These are phyloP conservation scores for Drosophila kikkawai DNA, from an alignment of 1,140 invertebrate species.

Conservation along the genomic window DNA sequence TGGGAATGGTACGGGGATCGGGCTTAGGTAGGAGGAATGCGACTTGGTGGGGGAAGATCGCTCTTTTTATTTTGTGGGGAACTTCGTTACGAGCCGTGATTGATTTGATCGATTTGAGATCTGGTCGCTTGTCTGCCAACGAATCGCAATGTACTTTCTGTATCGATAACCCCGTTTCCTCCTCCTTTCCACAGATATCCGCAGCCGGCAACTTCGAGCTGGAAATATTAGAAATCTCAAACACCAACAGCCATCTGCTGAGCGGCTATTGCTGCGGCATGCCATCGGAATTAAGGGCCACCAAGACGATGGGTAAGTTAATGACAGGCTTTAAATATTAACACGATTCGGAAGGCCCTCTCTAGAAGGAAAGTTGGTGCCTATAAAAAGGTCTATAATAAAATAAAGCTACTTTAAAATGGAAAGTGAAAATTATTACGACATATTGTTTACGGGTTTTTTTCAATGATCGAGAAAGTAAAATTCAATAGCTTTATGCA, in stretches of 20 bases:
- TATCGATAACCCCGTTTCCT: conserved; percentile 50
- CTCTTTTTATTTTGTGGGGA: conserved; percentile 15
- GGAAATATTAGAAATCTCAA: conserved; percentile 95
- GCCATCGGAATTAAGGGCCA: conserved; percentile 85
- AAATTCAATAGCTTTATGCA: not conserved
- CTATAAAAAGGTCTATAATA: not conserved
- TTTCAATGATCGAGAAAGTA: not conserved
- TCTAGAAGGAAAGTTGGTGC: not conserved
- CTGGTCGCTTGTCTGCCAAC: conserved; percentile 45
- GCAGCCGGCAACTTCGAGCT: conserved; percentile 94
- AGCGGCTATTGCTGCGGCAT: conserved; percentile 93
- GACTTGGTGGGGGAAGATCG: conserved; percentile 4
- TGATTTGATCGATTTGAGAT: conserved; percentile 76
- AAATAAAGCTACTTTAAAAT: conserved; percentile 3
- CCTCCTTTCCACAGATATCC: conserved; percentile 72
- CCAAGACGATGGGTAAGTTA: conserved; percentile 85
- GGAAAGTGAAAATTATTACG: not conserved
- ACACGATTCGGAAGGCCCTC: not conserved
- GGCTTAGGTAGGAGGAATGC: not conserved
- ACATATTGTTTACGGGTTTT: not conserved
- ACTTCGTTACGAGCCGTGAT: conserved; percentile 72
- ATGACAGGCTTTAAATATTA: conserved; percentile 4
- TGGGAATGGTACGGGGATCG: conserved; percentile 12
- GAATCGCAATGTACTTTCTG: conserved; percentile 52
- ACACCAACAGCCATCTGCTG: conserved; percentile 92